Evolutionary conservation across 2,797 vertebrate genomes (phyloP).

Genomic region (Rhinogobio ventralis): DNA sequence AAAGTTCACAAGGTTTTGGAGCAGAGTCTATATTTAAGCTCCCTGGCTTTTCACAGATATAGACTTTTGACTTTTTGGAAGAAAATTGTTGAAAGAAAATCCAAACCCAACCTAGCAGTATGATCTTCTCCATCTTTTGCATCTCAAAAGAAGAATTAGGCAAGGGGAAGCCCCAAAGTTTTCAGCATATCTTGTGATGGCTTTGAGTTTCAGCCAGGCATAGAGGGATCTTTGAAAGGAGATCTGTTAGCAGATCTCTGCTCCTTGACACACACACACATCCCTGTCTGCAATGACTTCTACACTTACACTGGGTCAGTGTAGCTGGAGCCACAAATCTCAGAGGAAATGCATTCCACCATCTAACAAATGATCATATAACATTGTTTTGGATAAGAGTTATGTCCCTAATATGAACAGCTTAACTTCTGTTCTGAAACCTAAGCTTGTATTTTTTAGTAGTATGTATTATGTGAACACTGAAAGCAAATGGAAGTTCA

Average conservation of each 20-base stretch:
- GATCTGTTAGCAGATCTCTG: slow-evolving; percentile 61
- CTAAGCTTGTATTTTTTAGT: not conserved
- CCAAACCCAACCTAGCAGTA: not conserved
- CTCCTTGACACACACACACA: slow-evolving; percentile 66
- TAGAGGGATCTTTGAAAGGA: slow-evolving; percentile 75
- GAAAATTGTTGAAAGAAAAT: not conserved
- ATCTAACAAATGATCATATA: slow-evolving; percentile 72
- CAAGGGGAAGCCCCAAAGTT: slow-evolving; percentile 64
- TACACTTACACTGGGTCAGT: slow-evolving; percentile 71
- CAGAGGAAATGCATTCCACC: slow-evolving; percentile 76
- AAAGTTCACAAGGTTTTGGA: not conserved
- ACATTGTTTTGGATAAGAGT: slow-evolving; percentile 61
- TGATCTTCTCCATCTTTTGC: slow-evolving; percentile 17
- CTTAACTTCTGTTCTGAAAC: not conserved
- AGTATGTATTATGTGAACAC: not conserved
- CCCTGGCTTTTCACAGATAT: not conserved
- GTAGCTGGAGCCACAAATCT: slow-evolving; percentile 71
- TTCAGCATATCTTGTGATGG: slow-evolving; percentile 74
- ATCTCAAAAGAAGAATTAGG: slow-evolving; percentile 30
- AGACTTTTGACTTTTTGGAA: not conserved
- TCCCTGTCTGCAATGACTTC: slow-evolving; percentile 75
- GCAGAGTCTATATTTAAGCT: not conserved
- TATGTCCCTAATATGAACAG: slow-evolving; percentile 9
- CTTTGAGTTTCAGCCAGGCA: slow-evolving; percentile 72
- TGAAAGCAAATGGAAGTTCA: not conserved